Percentiles rank a stretch among this genome's conserved stretches.
These are phyloP conservation scores for Habroteleia sp. DNA, from an alignment of 2,888 invertebrate genomes.

Conservation along the genomic window DNA sequence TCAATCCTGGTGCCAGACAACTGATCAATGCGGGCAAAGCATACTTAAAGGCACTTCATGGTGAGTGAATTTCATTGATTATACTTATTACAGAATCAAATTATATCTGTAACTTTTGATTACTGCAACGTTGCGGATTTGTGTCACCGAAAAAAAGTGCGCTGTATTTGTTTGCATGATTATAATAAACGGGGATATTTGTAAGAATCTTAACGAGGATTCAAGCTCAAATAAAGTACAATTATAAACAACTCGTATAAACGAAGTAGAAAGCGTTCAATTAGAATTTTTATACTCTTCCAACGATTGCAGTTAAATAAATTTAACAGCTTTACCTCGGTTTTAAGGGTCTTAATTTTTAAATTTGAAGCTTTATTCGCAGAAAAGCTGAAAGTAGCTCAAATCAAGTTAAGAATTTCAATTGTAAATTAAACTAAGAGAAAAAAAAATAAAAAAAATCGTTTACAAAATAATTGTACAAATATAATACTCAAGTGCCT, in stretches of 20 bases:
- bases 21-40: slow-evolving; percentile 96
- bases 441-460: no score
- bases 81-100: slow-evolving; percentile 18
- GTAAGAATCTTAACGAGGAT: neutral
- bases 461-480: no score
- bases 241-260: slow-evolving; percentile 29
- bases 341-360: slow-evolving; percentile 4
- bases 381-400: no score
- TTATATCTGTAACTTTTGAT: slow-evolving; percentile 18
- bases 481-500: no score
- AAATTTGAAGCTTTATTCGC: no score
- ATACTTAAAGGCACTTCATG: slow-evolving; percentile 95
- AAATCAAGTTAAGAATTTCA: no score
- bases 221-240: slow-evolving; percentile 1
- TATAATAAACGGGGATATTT: slow-evolving; percentile 4
- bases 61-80: slow-evolving; percentile 84
- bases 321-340: slow-evolving; percentile 7
- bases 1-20: slow-evolving; percentile 96
- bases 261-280: slow-evolving; percentile 44
- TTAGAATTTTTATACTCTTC: slow-evolving; percentile 36
- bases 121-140: slow-evolving; percentile 1
- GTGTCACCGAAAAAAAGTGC: slow-evolving; percentile 6
- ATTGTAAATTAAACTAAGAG: no score
- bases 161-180: neutral
- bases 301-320: slow-evolving; percentile 5